Conservation (phyloP, 2,113 vertebrate species). For the Pangasianodon hypophthalmus region DNA sequence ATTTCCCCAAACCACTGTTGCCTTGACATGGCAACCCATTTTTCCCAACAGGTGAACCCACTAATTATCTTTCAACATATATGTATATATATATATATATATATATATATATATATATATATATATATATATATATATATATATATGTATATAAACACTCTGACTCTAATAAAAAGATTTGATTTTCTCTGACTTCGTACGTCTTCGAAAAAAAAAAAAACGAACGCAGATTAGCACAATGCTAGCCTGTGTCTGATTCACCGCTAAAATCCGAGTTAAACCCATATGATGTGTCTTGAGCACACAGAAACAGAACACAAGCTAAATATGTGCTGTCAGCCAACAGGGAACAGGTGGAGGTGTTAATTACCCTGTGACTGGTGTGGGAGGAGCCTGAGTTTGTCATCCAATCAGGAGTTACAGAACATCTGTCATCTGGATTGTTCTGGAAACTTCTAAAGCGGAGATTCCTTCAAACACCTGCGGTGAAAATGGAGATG, state of each 20-base stretch:
- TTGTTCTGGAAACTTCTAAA: slow-evolving; percentile 17
- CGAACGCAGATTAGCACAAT: not conserved
- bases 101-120: no score
- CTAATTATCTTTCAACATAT: not conserved
- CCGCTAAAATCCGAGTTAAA: not conserved
- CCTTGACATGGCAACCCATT: not conserved
- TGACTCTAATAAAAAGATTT: not conserved
- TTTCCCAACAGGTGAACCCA: not conserved
- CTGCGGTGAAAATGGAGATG: not conserved
- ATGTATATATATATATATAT: no score
- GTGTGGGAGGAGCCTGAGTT: not conserved
- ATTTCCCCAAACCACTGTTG: no score
- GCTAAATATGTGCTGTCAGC: slow-evolving; percentile 19
- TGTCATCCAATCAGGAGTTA: slow-evolving; percentile 17
- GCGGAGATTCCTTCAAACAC: not conserved
- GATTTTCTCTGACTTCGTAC: not conserved
- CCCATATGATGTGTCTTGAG: not conserved
- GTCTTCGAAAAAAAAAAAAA: not conserved
- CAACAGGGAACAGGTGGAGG: not conserved
- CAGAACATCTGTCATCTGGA: not conserved
- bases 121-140: no score
- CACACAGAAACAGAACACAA: not conserved
- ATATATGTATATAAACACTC: no score
- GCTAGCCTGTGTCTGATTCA: not conserved
- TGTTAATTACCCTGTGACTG: not conserved